Evolutionary conservation across 1,140 invertebrate genomes (phyloP).

Genomic region (Drosophila tropicalis): DNA sequence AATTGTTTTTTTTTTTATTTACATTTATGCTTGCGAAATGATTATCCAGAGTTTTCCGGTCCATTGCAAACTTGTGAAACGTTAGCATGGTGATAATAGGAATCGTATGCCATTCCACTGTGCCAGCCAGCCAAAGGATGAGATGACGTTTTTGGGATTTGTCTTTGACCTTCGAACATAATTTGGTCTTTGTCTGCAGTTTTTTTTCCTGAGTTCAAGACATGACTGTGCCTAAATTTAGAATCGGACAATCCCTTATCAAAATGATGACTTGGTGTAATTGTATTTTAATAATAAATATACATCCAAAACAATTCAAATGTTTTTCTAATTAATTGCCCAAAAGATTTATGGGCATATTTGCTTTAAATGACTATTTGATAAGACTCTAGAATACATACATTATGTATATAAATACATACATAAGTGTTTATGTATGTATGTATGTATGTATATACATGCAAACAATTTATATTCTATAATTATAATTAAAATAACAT

Average conservation of each 20-base stretch:
- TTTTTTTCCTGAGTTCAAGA: background rate
- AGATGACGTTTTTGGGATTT: background rate
- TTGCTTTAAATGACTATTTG: constrained; percentile 40
- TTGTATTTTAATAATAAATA: constrained; percentile 35
- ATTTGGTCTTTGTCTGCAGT: constrained; percentile 1
- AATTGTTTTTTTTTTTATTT: background rate
- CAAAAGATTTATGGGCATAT: constrained; percentile 68
- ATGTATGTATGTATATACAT: background rate
- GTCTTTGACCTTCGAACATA: background rate
- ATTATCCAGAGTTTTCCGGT: constrained; percentile 5
- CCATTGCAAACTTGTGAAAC: background rate
- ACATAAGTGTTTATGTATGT: no score
- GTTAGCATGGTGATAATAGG: background rate
- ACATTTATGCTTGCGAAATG: background rate
- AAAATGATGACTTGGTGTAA: constrained; percentile 44
- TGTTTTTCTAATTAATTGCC: constrained; percentile 71
- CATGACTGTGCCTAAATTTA: background rate
- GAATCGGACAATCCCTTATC: constrained; percentile 33
- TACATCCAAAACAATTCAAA: constrained; percentile 40
- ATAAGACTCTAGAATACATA: constrained; percentile 25
- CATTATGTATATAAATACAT: no score
- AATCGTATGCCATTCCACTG: background rate
- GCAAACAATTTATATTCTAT: no score
- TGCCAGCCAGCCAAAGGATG: constrained; percentile 1
- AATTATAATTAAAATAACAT: background rate